Evolutionary conservation across 2,797 vertebrate species (phyloP), one percentile per base, ranked within the genome.

Genomic region (Philypnodon macrostomus): DNA sequence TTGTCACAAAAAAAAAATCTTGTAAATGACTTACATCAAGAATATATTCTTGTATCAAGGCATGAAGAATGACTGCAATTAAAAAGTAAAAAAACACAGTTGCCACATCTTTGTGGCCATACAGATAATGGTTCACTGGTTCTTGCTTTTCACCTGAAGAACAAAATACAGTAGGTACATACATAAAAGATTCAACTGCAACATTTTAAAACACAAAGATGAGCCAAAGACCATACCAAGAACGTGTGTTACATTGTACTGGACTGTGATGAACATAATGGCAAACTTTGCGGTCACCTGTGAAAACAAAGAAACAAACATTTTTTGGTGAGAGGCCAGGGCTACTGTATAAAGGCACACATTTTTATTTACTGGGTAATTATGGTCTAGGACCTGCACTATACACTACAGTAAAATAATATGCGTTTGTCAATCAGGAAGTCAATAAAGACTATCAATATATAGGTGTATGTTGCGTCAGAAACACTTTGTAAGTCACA

Each of bases 1-100:
- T n/a, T n/a, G n/a, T n/a, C n/a, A n/a, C n/a, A n/a, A n/a, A n/a
- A n/a, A n/a, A n/a, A n/a, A n/a, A n/a, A n/a, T n/a, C n/a, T n/a
- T n/a, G n/a, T n/a, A n/a, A n/a, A n/a, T n/a, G n/a, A 91, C 91
- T 92, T 83, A 94, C 92, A 18, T 94, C 91, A 1, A 94, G 88
- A 57, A 93, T 79, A 55, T 91, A 87, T 69, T 93, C 91, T 62
- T 93, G 92, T 76, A 93, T 92, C 82, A 92, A 86, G 61, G 91
- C 90, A 42, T 93, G 92, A 54, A 94, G 89, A 66, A 91, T 91
- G 72, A 94, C 84, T 7, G 87, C 89, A 21, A 93, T 87, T 0
- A 93, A 90, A 77, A 92, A 84, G 71, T 93, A 93, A 81, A 93
- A 93, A 80, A 93, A 83, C 54, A 94, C 78, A 1, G 92, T 92